Base-by-base conservation (phyloP, 2,888 invertebrate species). In the Drosophila nr. perissopoda region DNA sequence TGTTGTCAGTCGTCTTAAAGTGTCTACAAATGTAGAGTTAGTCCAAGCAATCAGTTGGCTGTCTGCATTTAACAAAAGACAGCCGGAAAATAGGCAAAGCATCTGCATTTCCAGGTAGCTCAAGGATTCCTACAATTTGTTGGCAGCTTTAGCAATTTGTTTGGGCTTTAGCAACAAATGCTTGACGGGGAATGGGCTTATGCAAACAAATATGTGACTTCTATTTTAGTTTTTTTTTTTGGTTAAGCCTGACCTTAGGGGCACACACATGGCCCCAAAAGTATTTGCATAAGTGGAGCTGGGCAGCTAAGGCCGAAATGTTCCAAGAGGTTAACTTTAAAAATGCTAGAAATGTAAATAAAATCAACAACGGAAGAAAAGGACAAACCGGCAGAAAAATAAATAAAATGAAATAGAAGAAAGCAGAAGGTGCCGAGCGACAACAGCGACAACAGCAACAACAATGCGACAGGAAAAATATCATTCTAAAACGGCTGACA, bases 321-420 rank as follows among this genome's bases (percentile, higher is more conserved):
- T 58, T 76, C 68, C 62, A 31, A 21, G 25, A 42, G 33, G 58
- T 51, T 69, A 75, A 74, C 71, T 80, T 76, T 73, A 72, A 76
- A 76, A 82, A 88, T 85, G 76, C 86, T 70, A 82, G 83, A 88
- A 88, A 89, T 86, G 89, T 88, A 89, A 88, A 88, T 89, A 88
- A 89, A 89, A 88, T 89, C 86, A 86, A 76, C 72, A 83, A 70
- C 74, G 79, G 76, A 70, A 67, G 74, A 78, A 80, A 79, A 74
- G 86, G 86, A 67, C 59, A 66, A 46, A 59, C 52, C 11, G 58
- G 25, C 38, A 54, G 2, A 58, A 67, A 31, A 27, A 54, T 38
- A 38, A 27, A 13, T 38, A 46, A 25, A 8, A 8, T 10, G 27
- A 4, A 38, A 27, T 54, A n/a, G 38, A n/a, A 38, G 56, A 56